A percentile compares a stretch with the other conserved stretches of the same genome.
Conservation (phyloP, 2,888 invertebrate species). For the Prosapia bicincta region DNA sequence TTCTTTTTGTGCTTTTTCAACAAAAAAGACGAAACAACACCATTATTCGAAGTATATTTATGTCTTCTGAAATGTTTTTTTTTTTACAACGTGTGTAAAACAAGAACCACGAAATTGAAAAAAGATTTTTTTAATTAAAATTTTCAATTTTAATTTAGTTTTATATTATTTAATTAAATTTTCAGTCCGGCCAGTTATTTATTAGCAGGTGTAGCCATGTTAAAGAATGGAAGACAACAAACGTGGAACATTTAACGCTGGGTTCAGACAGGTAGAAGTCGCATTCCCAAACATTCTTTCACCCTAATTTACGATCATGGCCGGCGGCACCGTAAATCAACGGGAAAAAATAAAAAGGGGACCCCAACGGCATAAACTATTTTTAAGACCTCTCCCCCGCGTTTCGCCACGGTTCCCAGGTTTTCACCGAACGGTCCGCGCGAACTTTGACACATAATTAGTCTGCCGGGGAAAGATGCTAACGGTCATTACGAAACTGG, state of each 20-base stretch:
- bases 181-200: no score
- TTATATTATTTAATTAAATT: no score
- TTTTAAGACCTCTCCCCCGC: neutral
- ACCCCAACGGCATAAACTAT: neutral
- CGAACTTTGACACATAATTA: neutral
- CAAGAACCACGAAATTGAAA: no score
- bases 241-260: no score
- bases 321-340: neutral
- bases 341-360: neutral
- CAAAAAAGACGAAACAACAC: no score
- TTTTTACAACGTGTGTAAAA: no score
- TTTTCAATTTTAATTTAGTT: no score
- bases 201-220: no score
- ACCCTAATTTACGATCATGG: neutral
- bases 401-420: neutral
- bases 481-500: neutral
- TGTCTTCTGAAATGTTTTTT: no score
- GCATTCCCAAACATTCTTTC: neutral
- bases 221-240: no score
- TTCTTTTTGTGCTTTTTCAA: neutral
- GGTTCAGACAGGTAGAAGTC: neutral
- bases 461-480: neutral
- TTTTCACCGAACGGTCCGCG: neutral
- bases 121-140: no score
- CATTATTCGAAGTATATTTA: no score